Base-by-base conservation (phyloP, 2,113 vertebrate species). In the Barnardius zonarius region DNA sequence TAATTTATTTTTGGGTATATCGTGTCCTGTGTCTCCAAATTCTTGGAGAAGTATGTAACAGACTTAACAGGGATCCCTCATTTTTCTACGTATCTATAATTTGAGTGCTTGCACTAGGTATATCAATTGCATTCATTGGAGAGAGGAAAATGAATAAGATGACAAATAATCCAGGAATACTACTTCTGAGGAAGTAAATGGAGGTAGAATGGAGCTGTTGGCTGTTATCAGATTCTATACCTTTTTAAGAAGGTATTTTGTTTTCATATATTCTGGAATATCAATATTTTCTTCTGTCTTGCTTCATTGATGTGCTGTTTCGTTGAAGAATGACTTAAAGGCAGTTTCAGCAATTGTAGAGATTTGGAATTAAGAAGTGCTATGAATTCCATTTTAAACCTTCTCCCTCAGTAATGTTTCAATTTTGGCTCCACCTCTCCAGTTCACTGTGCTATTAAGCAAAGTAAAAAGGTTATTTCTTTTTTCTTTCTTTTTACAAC, bases 1-100 rank as follows among this genome's bases (percentile, higher is more conserved):
- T 87, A 51, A 76, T 15, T 87, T 68, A 57, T 55, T 73, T 78
- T 77, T 30, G 70, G 55, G 35, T 46, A 17, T 69, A 35, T 80
- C 7, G 0, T 0, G 0, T 74, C 41, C 27, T 6, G 1, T 11
- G 7, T 37, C 30, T 95, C 44, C 35, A 69, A 11, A 31, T 25
- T 37, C 81, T 88, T 92, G 23, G 30, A 16, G 12, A 27, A 14
- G 3, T 17, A 16, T 74, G 11, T 55, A 43, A 44, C 11, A 37
- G 1, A 2, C 10, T 86, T 63, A 64, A 31, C 3, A 48, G 5
- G 9, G 55, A 64, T 3, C 4, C 2, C 5, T 64, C 5, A 15
- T 64, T 94, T 95, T 80, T 55, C 28, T 43, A 13, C 3, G 0
- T 37, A 30, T 61, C 46, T 88, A 16, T 27, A 39, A 6, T 16